These are phyloP conservation scores for Cybosia mesomella DNA, from an alignment of 2,888 invertebrate genomes.

Conservation along the genomic window DNA sequence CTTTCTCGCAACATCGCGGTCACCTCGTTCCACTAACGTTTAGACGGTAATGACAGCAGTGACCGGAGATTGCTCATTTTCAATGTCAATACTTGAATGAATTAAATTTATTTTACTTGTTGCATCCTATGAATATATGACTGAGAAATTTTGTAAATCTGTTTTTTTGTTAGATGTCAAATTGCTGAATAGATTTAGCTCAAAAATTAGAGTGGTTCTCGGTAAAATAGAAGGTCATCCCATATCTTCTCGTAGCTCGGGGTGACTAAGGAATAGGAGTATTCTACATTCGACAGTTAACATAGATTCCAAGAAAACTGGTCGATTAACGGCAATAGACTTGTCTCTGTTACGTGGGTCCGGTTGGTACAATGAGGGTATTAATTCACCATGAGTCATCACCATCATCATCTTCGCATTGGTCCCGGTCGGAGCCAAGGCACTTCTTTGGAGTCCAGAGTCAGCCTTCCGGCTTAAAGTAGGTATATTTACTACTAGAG, in stretches of 20 bases:
- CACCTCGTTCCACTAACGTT: constrained; percentile 60
- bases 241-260: too few relatives aligned
- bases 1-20: constrained; percentile 64
- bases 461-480: too few relatives aligned
- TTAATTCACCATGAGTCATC: too few relatives aligned
- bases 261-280: too few relatives aligned
- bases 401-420: neutral
- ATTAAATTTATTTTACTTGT: constrained; percentile 13
- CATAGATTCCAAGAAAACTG: neutral
- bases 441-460: too few relatives aligned
- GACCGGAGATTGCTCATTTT: constrained; percentile 44
- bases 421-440: too few relatives aligned
- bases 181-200: neutral
- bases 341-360: too few relatives aligned
- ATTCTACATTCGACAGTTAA: neutral
- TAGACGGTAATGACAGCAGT: constrained; percentile 31
- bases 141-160: neutral
- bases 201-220: too few relatives aligned
- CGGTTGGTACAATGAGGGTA: neutral
- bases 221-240: too few relatives aligned
- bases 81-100: constrained; percentile 48
- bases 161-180: neutral
- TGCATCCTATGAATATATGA: neutral
- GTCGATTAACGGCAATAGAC: too few relatives aligned
- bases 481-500: too few relatives aligned